These are phyloP conservation scores for Empidonax traillii DNA, from an alignment of 2,113 vertebrate genomes.

Conservation along the genomic window DNA sequence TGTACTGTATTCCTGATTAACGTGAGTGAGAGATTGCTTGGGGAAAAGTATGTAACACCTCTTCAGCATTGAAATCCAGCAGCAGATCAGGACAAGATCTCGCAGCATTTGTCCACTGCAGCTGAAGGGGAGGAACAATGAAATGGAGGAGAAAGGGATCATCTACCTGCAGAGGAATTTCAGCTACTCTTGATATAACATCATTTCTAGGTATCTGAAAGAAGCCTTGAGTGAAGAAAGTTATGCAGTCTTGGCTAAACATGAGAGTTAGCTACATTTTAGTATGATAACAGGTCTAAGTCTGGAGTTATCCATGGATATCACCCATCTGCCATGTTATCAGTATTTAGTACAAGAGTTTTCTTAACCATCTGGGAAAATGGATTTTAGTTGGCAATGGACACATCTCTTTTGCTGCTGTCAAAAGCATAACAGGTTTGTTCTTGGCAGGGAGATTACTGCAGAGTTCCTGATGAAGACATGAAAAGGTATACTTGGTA, in stretches of 20 bases:
- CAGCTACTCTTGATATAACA: not conserved
- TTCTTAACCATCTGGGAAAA: conserved; percentile 10
- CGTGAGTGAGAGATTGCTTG: not conserved
- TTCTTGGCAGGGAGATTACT: conserved; percentile 6
- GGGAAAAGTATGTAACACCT: not conserved
- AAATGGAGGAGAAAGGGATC: not conserved
- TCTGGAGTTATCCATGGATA: not conserved
- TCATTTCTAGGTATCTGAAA: not conserved
- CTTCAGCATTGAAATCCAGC: not conserved
- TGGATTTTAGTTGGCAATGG: not conserved
- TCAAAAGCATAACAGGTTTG: not conserved
- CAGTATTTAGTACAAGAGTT: not conserved
- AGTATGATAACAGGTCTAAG: not conserved
- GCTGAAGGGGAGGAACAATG: not conserved
- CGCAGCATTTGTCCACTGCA: not conserved
- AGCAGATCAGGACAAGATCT: not conserved
- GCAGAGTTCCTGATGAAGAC: not conserved
- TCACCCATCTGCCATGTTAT: not conserved
- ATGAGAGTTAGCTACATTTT: not conserved
- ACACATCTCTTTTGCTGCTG: not conserved
- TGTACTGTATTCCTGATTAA: not conserved
- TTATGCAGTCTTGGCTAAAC: not conserved
- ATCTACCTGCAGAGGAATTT: not conserved
- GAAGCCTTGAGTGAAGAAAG: not conserved
- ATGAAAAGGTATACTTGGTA: not conserved